A percentile compares a stretch with the other conserved stretches of the same genome.
phyloP scores from a whole-genome alignment of 2,797 vertebrate genomes.

The Ptychobarbus kaznakovi region DNA sequence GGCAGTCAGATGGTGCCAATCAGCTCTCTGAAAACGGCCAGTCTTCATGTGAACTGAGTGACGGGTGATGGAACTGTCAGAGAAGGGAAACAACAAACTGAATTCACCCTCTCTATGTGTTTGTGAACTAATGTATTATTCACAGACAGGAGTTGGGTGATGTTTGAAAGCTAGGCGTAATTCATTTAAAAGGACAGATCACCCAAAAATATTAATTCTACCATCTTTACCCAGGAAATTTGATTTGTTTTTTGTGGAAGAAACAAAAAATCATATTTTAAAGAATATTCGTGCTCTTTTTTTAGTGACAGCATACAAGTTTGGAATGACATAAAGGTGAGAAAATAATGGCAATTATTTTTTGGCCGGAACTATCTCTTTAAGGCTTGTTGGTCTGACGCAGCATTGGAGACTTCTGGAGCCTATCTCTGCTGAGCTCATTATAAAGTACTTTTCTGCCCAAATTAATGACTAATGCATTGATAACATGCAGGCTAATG shows the following conservation, averaged over 20 bases:
- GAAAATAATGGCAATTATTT: not conserved
- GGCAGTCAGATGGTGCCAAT: conserved; percentile 34
- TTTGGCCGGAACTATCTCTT: not conserved
- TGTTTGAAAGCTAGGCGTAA: conserved; percentile 13
- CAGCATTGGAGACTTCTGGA: not conserved
- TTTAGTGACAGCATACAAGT: not conserved
- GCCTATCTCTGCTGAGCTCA: conserved; percentile 23
- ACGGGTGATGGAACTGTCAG: conserved; percentile 38
- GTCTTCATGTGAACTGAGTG: conserved; percentile 38
- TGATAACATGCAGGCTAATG: conserved; percentile 47
- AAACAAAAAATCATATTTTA: not conserved
- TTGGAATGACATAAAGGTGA: not conserved
- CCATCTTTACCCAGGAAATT: not conserved
- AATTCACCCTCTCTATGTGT: conserved; percentile 16
- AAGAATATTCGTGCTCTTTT: not conserved
- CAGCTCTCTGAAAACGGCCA: conserved; percentile 23
- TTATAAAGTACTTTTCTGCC: conserved; percentile 34
- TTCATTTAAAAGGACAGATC: not conserved
- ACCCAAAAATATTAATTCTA: not conserved
- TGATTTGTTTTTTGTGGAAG: not conserved
- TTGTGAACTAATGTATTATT: conserved; percentile 36
- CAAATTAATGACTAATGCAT: conserved; percentile 39
- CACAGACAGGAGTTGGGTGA: conserved; percentile 15
- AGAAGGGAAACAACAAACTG: conserved; percentile 29
- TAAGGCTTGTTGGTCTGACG: not conserved